Conservation (phyloP, 2,797 vertebrate genomes). For the Phalanger gymnotis region DNA sequence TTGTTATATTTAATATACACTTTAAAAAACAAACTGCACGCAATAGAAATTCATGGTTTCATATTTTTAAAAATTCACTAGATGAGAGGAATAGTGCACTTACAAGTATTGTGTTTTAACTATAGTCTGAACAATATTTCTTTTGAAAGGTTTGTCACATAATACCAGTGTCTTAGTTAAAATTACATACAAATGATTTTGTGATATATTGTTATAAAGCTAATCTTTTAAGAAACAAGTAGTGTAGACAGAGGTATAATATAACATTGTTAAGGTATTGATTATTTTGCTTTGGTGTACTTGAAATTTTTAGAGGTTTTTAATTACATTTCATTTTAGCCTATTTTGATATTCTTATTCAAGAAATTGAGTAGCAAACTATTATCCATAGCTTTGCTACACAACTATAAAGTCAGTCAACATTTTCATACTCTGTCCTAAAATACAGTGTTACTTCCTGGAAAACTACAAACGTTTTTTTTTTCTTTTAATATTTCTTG, state of each 20-base stretch:
- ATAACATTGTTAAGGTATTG: neutral
- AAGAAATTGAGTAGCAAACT: neutral
- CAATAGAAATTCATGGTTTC: neutral
- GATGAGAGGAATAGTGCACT: conserved; percentile 26
- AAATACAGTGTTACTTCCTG: neutral
- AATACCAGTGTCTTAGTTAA: neutral
- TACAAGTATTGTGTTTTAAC: conserved; percentile 10
- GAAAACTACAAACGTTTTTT: neutral
- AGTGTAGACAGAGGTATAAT: neutral
- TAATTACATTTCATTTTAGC: neutral
- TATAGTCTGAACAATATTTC: conserved; percentile 30
- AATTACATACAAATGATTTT: neutral
- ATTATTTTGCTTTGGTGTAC: neutral
- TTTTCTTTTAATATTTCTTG: neutral
- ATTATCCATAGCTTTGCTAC: neutral
- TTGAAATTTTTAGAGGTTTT: neutral
- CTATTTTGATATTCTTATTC: neutral
- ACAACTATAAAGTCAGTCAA: neutral
- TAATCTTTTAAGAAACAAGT: neutral
- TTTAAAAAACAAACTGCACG: neutral
- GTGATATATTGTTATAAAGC: neutral
- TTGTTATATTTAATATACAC: neutral
- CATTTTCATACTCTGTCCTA: neutral
- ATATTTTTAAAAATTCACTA: conserved; percentile 15
- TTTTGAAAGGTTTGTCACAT: conserved; percentile 9